Evolutionary conservation across 2,113 vertebrate genomes (phyloP).

Genomic region (Agapornis roseicollis): DNA sequence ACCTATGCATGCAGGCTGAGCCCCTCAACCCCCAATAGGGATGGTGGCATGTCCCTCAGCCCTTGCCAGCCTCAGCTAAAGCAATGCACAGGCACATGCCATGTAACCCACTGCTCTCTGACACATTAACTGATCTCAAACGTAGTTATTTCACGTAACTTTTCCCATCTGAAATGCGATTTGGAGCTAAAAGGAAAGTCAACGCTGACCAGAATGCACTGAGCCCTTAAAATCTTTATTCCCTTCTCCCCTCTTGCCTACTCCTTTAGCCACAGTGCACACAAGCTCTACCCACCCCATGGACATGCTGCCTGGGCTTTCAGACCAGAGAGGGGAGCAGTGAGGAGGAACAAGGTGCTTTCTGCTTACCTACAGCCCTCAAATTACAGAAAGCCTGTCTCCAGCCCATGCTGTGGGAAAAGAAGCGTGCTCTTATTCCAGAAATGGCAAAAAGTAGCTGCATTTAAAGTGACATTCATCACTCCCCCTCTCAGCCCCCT

Average conservation of each 20-base stretch:
- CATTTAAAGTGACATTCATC: background rate
- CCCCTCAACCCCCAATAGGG: background rate
- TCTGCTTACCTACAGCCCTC: background rate
- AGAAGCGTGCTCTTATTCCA: background rate
- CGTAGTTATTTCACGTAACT: background rate
- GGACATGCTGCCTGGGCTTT: background rate
- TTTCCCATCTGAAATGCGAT: accelerated
- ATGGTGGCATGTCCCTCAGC: background rate
- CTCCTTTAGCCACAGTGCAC: background rate
- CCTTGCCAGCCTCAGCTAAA: background rate
- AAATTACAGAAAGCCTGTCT: background rate
- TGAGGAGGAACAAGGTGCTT: background rate
- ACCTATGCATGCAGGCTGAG: background rate
- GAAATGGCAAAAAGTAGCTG: background rate
- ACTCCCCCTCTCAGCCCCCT: background rate
- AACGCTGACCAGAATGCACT: accelerated
- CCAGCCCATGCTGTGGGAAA: background rate
- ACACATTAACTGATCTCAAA: accelerated
- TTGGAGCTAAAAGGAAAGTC: background rate
- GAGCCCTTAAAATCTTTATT: background rate
- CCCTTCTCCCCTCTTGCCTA: background rate
- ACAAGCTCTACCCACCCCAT: too few species aligned
- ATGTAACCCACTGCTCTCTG: background rate
- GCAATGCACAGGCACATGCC: background rate
- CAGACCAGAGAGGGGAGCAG: too few species aligned